These are phyloP conservation scores for Brachionus koreanus DNA, from an alignment of 1,140 invertebrate species.

Conservation along the genomic window DNA sequence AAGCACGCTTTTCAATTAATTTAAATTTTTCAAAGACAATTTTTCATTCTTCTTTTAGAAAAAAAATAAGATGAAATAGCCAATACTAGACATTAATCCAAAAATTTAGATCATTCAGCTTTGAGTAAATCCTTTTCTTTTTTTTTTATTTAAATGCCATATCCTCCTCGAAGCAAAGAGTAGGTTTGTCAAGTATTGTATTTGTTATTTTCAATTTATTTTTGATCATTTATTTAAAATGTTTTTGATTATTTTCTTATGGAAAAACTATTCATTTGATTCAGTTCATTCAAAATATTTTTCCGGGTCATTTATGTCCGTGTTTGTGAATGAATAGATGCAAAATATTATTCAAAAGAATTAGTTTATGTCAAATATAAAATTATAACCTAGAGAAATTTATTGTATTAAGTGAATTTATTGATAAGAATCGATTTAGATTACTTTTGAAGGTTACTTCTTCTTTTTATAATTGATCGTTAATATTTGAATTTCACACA, in stretches of 20 bases:
- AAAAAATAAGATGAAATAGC: not conserved
- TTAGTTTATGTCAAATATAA: not conserved
- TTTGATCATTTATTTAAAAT: not conserved
- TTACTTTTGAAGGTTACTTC: not conserved
- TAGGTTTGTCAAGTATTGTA: not conserved
- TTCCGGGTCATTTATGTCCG: not conserved
- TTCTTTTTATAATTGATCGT: not conserved
- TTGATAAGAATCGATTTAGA: not conserved
- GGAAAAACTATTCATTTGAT: not conserved
- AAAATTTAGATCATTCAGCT: conserved; percentile 2
- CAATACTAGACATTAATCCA: not conserved
- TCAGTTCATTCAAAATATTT: not conserved
- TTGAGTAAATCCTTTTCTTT: conserved; percentile 19
- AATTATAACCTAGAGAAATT: not conserved
- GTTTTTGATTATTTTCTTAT: not conserved
- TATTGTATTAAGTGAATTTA: not conserved
- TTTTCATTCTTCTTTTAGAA: not conserved
- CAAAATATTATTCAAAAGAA: not conserved
- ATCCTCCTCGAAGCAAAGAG: conserved; percentile 2
- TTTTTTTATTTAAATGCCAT: not conserved
- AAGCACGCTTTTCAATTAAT: not conserved
- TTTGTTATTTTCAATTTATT: not conserved
- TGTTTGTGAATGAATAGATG: not conserved
- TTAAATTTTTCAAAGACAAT: not conserved
- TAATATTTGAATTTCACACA: not conserved